These are phyloP conservation scores for Trichomycterus rosablanca DNA, from an alignment of 2,113 vertebrate genomes.

Conservation along the genomic window DNA sequence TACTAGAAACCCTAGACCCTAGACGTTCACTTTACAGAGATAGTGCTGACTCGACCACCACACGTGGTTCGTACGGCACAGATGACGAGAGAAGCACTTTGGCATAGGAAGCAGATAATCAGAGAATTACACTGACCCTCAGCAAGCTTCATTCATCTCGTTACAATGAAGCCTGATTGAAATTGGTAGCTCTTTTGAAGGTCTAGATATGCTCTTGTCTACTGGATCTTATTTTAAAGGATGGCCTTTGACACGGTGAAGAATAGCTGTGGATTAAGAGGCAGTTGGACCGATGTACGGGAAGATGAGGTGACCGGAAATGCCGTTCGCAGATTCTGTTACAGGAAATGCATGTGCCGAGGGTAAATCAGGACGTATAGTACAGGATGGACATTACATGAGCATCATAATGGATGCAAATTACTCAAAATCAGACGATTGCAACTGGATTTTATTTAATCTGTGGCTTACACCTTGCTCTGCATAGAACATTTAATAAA, in stretches of 20 bases:
- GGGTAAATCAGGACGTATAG: background rate
- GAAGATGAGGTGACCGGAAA: background rate
- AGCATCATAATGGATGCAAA: too few species aligned
- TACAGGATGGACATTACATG: too few species aligned
- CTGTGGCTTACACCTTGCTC: too few species aligned
- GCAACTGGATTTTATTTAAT: too few species aligned
- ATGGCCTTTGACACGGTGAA: conserved; percentile 56
- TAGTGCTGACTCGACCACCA: conserved; percentile 36
- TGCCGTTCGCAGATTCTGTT: conserved; percentile 3
- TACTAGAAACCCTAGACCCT: background rate
- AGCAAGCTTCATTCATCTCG: conserved; percentile 65
- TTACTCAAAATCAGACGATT: too few species aligned
- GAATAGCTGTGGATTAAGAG: conserved; percentile 52
- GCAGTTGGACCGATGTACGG: conserved; percentile 52
- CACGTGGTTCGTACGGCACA: conserved; percentile 49
- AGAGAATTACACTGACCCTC: conserved; percentile 55
- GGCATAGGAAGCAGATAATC: conserved; percentile 62
- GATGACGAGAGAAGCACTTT: conserved; percentile 57
- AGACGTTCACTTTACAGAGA: too few species aligned
- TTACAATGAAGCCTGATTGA: conserved; percentile 69
- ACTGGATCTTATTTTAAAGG: conserved; percentile 62
- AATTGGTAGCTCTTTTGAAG: conserved; percentile 65
- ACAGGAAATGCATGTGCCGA: background rate
- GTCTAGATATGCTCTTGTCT: conserved; percentile 48
- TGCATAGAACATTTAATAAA: too few species aligned